Evolutionary conservation across 2,797 vertebrate species (phyloP).

Genomic region (Takifugu ocellatus): DNA sequence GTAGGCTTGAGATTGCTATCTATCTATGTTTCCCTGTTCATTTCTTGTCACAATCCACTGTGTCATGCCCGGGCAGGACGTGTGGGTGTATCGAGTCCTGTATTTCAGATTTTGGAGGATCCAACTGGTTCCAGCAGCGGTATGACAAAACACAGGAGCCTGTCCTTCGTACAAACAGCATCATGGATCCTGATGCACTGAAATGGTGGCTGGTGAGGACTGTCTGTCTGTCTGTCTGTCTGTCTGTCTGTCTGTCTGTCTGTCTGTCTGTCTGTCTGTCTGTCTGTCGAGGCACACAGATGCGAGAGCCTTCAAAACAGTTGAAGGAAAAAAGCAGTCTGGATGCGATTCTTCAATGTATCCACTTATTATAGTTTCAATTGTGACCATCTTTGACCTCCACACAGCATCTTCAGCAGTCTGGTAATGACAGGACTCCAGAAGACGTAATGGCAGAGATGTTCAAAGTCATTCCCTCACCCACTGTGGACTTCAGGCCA

Average conservation of each 20-base stretch:
- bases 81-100: constrained; percentile 69
- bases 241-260: no score
- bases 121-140: constrained; percentile 68
- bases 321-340: background rate
- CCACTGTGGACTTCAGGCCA: constrained; percentile 38
- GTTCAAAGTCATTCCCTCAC: constrained; percentile 70
- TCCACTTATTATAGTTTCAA: background rate
- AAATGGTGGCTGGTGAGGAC: constrained; percentile 80
- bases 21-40: background rate
- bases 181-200: constrained; percentile 51
- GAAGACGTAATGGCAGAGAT: constrained; percentile 61
- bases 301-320: no score
- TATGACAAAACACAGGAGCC: constrained; percentile 68
- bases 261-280: no score
- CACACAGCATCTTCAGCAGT: constrained; percentile 68
- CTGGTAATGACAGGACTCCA: constrained; percentile 33
- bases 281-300: no score
- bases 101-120: constrained; percentile 51
- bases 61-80: constrained; percentile 29
- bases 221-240: no score
- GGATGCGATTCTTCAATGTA: background rate
- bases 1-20: background rate
- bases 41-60: constrained; percentile 3
- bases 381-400: background rate
- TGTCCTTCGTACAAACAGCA: constrained; percentile 49